Base-by-base conservation (phyloP, 53 echinoderm and acorn worm species). In the Henricia sp. region DNA sequence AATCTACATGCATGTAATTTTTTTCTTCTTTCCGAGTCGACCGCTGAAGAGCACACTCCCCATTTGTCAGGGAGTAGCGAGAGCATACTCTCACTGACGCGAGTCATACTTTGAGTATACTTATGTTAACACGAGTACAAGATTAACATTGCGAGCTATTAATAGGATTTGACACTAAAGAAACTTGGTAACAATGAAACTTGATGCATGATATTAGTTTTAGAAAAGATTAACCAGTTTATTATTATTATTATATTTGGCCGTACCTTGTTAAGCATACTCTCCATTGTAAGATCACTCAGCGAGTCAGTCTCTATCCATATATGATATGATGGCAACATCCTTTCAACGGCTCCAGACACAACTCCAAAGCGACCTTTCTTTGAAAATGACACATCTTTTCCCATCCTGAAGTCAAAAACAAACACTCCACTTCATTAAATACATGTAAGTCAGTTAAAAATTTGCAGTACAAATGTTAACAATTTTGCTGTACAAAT, bases 341-440 rank as follows among this genome's bases (percentile, higher is more conserved):
- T 17, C n/a, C 14, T 64, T 20, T 12, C 33, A 6, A 85, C 74
- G 36, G 72, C 35, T 37, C 29, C 63, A 56, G 72, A 64, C n/a
- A 73, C 37, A 33, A 85, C 63, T 13, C 85, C 85, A 62, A 43
- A 85, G 17, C 85, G 85, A 3, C 74, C 85, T 51, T 59, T 85
- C 53, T 73, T 85, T 37, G 74, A 29, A 46, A 74, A 48, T 1
- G 85, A 63, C 62, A 85, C 85, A 20, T 74, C 50, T 19, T 63
- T 63, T 41, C 85, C 85, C 43, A 85, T 50, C 85, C 85, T 85
- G 50, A 34, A 42, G 28, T 37, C 16, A 55, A 19, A 67, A 37
- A 67, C 6, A 17, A 54, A 10, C 8, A 14, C 8, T 10, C 14
- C 14, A 46, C 8, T 46, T 8, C 35, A 68, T 17, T 25, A 3